These are phyloP conservation scores for Chrysolina americana DNA, from an alignment of 2,888 invertebrate genomes.

Conservation along the genomic window DNA sequence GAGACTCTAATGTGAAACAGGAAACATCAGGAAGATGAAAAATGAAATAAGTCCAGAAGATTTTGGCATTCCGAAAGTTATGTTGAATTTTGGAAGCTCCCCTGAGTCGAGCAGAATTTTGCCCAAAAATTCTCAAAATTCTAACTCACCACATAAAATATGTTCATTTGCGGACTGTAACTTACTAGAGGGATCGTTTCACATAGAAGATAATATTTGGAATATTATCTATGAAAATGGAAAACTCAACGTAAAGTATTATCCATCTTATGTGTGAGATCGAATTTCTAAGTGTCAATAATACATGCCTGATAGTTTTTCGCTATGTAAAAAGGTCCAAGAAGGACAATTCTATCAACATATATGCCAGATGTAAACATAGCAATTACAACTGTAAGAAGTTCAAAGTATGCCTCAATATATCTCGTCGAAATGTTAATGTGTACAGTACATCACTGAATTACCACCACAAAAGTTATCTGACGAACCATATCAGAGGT, in stretches of 20 bases:
- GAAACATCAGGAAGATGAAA: too few species aligned
- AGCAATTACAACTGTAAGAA: slow-evolving; percentile 13
- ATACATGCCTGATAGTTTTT: slow-evolving; percentile 30
- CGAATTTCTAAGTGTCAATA: slow-evolving; percentile 33
- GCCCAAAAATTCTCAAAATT: too few species aligned
- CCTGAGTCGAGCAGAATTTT: too few species aligned
- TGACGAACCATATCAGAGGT: slow-evolving; percentile 6
- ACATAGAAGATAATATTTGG: slow-evolving; percentile 20
- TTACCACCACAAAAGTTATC: background rate
- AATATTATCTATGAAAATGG: slow-evolving; percentile 32
- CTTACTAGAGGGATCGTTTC: slow-evolving; percentile 22
- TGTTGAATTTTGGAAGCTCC: too few species aligned
- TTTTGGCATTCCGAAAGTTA: too few species aligned
- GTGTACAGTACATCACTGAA: slow-evolving; percentile 13
- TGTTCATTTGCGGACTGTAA: too few species aligned
- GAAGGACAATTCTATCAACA: slow-evolving; percentile 17
- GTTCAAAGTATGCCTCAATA: slow-evolving; percentile 12
- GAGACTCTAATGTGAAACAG: too few species aligned
- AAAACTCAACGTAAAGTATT: slow-evolving; percentile 28
- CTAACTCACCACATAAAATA: too few species aligned
- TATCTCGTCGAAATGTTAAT: too few species aligned
- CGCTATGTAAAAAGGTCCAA: slow-evolving; percentile 30
- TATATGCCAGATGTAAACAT: slow-evolving; percentile 30
- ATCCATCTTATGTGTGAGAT: slow-evolving; percentile 30
- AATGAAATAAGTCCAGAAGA: too few species aligned